Conservation (phyloP, 2,888 invertebrate species). For the Parasteatoda lunata region DNA sequence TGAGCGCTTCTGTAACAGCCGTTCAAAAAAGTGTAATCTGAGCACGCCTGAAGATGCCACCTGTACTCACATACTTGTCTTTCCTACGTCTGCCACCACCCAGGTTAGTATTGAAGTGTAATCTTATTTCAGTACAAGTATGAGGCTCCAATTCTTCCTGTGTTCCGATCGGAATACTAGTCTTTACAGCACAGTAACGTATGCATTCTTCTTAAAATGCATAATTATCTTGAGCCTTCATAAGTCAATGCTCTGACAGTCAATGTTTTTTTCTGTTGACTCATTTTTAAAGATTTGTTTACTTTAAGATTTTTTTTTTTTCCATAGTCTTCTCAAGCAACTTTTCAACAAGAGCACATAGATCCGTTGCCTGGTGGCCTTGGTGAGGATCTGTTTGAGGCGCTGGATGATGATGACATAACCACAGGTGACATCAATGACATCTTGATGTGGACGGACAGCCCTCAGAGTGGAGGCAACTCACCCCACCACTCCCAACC, state of each 20-base stretch:
- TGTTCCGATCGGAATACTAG: too few species aligned
- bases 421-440: slow-evolving; percentile 78
- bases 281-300: background rate
- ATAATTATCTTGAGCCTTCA: too few species aligned
- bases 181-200: too few species aligned
- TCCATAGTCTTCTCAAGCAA: slow-evolving; percentile 81
- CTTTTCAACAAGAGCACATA: slow-evolving; percentile 76
- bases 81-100: slow-evolving; percentile 96
- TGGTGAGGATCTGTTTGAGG: slow-evolving; percentile 62
- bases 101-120: slow-evolving; percentile 78
- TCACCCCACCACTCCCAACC: slow-evolving; percentile 73
- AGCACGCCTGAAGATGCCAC: slow-evolving; percentile 97
- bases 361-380: slow-evolving; percentile 66
- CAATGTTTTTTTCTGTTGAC: too few species aligned
- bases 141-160: too few species aligned
- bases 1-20: slow-evolving; percentile 88
- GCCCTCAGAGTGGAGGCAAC: slow-evolving; percentile 78
- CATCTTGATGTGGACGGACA: slow-evolving; percentile 83
- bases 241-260: too few species aligned
- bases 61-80: slow-evolving; percentile 97
- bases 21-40: slow-evolving; percentile 84
- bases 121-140: too few species aligned
- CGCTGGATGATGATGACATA: slow-evolving; percentile 67
- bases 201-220: too few species aligned
- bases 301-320: background rate